Evolutionary conservation across 2,113 vertebrate genomes (phyloP).

Genomic region (Phalacrocorax brasilianus): DNA sequence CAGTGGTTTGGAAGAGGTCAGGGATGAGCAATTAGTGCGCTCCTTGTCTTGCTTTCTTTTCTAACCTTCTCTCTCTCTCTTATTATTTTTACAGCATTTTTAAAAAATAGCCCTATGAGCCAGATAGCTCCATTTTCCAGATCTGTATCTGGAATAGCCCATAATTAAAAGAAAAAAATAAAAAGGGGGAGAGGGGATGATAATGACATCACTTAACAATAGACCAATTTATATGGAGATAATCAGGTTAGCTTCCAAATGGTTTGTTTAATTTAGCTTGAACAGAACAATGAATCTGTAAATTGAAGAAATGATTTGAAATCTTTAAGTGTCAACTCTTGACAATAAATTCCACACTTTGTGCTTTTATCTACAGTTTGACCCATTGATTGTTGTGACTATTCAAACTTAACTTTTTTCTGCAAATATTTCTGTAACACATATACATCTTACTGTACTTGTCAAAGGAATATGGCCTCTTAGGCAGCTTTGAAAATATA

Average conservation of each 20-base stretch:
- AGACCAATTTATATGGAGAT: neutral
- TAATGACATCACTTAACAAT: neutral
- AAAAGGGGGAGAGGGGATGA: neutral
- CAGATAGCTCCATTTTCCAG: neutral
- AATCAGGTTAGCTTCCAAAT: neutral
- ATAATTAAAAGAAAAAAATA: neutral
- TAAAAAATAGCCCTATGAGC: neutral
- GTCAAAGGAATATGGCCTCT: neutral
- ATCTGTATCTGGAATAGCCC: neutral
- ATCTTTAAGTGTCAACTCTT: neutral
- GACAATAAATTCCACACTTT: neutral
- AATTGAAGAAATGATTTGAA: constrained; percentile 10
- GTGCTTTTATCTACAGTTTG: constrained; percentile 3
- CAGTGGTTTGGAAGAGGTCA: neutral
- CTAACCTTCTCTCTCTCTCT: neutral
- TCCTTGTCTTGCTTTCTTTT: neutral
- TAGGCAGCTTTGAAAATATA: constrained; percentile 36
- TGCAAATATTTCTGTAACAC: neutral
- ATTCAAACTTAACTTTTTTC: neutral
- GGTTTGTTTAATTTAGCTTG: constrained; percentile 3
- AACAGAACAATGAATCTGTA: constrained; percentile 4
- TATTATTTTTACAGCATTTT: neutral
- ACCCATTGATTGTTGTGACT: neutral
- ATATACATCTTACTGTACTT: neutral
- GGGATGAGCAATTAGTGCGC: neutral